Evolutionary conservation across 2,888 invertebrate species (phyloP), one percentile per base, ranked within the genome.

Genomic region (Platerodrilus igneus): DNA sequence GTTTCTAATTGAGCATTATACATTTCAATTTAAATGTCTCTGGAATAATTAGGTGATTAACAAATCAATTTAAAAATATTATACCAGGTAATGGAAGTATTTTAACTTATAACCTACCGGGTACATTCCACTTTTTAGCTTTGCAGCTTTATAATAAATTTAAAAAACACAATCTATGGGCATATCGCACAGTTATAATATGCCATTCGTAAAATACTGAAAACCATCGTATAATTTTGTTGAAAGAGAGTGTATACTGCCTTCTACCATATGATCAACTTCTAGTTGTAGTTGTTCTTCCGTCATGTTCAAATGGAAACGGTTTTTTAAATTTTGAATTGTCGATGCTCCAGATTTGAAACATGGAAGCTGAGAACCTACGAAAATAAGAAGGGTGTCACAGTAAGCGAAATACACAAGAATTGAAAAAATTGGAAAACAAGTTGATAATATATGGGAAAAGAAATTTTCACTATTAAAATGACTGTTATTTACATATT

Each of bases 141-240:
- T 13, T 8, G 31, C 9, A n/a, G 8, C 6, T 5, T 20, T 17
- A 5, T 3, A 18, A 17, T 39, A 18, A 9, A 28, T 30, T 37
- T 41, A 45, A 37, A 37, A 45, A 14, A 25, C 41, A 25, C 37
- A 41, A 29, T 45, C 40, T 37, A 45, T 45, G n/a, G 45, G 34
- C 34, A 30, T 41, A 32, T 41, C 41, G 26, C 45, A 45, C 19
- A 45, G 45, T 63, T 77, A 86, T 57, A 86, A 77, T 62, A 97
- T 97, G 50, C 96, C 96, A 72, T 97, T 97, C 61, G 96, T 95
- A 63, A 94, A 85, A 75, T 97, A 99, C 75, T 99, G 99, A 74
- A 94, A 99, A 67, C 94, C 91, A 75, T 99, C 99, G 74, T 99
- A 99, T 45, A 99, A 81, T 59, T 94, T 85, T 6, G 99, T 99